Percentiles rank a stretch among this genome's conserved stretches.
Evolutionary conservation across 2,113 vertebrate genomes (phyloP).

Genomic region (Gorsachius goisagi): DNA sequence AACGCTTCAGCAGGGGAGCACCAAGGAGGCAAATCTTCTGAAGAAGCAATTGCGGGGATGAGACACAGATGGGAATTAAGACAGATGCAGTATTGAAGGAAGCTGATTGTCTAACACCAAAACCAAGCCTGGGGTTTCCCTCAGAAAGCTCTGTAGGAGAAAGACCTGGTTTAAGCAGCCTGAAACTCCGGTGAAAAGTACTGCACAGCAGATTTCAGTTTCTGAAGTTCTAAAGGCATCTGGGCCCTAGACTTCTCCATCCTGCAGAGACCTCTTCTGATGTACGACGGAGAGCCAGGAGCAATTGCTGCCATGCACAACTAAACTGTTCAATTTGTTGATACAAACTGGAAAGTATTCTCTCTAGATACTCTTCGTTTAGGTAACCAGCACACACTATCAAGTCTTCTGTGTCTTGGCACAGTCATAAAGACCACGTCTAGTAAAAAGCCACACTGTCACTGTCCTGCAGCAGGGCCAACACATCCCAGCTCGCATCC

Average conservation of each 20-base stretch:
- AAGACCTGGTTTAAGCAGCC: not conserved
- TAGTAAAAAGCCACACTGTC: not conserved
- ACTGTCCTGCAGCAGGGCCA: not conserved
- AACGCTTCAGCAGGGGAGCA: not conserved
- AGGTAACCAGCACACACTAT: not conserved
- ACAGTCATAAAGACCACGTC: not conserved
- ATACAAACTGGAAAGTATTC: not conserved
- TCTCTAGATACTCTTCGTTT: not conserved
- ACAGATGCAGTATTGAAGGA: not conserved
- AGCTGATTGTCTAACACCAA: not conserved
- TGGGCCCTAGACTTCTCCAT: not conserved
- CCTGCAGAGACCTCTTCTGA: not conserved
- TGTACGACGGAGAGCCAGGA: not conserved
- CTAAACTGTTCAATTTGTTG: not conserved
- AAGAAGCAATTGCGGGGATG: not conserved
- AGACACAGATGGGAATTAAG: conserved; percentile 23
- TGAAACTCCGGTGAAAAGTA: not conserved
- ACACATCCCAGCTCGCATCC: not conserved
- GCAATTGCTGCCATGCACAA: not conserved
- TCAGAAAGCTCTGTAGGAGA: not conserved
- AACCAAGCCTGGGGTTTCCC: not conserved
- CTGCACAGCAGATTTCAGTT: not conserved
- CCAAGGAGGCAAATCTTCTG: not conserved
- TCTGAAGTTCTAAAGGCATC: not conserved
- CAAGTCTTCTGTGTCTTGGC: not conserved